Conservation (phyloP, 2,797 vertebrate species). For the Bucorvus abyssinicus region DNA sequence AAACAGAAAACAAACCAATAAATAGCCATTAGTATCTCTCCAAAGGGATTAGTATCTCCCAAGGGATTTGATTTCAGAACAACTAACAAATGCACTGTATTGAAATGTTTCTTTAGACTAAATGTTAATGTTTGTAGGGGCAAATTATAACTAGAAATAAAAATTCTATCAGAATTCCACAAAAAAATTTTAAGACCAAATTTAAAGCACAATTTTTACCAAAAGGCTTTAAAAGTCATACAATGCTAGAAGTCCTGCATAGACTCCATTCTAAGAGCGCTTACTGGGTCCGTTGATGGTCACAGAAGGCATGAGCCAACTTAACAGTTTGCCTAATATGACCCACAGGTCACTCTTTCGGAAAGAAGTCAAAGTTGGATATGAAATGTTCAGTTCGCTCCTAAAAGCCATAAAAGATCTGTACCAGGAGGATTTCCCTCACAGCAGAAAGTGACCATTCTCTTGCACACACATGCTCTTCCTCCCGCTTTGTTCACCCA, state of each 20-base stretch:
- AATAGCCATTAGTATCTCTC: neutral
- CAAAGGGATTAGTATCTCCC: neutral
- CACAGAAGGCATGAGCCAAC: neutral
- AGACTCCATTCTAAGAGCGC: neutral
- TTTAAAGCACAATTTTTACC: neutral
- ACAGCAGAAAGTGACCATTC: neutral
- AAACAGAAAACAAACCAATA: neutral
- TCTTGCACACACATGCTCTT: neutral
- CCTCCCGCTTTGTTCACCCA: neutral
- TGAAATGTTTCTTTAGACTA: neutral
- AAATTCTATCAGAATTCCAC: neutral
- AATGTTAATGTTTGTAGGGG: neutral
- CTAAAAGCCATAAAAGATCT: neutral
- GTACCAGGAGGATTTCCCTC: fast-evolving
- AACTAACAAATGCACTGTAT: neutral
- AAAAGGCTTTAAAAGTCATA: neutral
- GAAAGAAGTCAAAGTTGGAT: neutral
- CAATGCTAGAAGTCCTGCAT: neutral
- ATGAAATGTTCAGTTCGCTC: neutral
- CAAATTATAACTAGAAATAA: neutral
- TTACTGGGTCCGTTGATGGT: neutral
- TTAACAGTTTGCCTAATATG: neutral
- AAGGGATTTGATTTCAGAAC: neutral
- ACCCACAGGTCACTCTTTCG: neutral
- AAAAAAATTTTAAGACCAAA: neutral